Percentiles rank a stretch among this genome's conserved stretches.
phyloP scores from a whole-genome alignment of 2,797 vertebrate species.

The Xenopus petersii region DNA sequence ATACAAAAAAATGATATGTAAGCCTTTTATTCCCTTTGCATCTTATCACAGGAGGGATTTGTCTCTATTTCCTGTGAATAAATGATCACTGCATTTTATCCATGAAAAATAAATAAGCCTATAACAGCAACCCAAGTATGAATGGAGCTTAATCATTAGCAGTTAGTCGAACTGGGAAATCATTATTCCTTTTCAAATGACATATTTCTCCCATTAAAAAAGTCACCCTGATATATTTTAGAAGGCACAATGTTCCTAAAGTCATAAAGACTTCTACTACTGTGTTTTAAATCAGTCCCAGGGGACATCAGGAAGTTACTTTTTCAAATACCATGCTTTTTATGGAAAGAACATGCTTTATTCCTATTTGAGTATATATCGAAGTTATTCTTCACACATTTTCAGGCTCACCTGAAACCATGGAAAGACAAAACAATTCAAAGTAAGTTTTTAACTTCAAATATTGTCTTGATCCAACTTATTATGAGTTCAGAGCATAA shows the following conservation, averaged over 20 bases:
- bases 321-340: background rate
- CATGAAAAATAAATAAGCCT: too few relatives aligned
- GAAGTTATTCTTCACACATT: background rate
- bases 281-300: background rate
- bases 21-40: background rate
- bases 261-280: background rate
- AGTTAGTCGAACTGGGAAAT: too few relatives aligned
- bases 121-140: too few relatives aligned
- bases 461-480: background rate
- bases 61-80: too few relatives aligned
- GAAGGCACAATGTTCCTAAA: background rate
- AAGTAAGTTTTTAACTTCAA: constrained; percentile 13
- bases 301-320: background rate
- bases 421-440: constrained; percentile 27
- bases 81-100: too few relatives aligned
- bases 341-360: too few relatives aligned
- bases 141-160: too few relatives aligned
- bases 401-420: constrained; percentile 5
- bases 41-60: too few relatives aligned
- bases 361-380: background rate
- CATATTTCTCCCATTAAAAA: background rate
- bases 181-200: too few relatives aligned
- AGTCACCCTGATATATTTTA: background rate
- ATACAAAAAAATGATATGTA: too few relatives aligned
- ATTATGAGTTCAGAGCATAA: too few relatives aligned